Percentiles rank a stretch among this genome's conserved stretches.
These are phyloP conservation scores for Aurelia sp. DNA, from an alignment of 30 jellyfish, hydroid and myxozoan genomes.

Conservation along the genomic window DNA sequence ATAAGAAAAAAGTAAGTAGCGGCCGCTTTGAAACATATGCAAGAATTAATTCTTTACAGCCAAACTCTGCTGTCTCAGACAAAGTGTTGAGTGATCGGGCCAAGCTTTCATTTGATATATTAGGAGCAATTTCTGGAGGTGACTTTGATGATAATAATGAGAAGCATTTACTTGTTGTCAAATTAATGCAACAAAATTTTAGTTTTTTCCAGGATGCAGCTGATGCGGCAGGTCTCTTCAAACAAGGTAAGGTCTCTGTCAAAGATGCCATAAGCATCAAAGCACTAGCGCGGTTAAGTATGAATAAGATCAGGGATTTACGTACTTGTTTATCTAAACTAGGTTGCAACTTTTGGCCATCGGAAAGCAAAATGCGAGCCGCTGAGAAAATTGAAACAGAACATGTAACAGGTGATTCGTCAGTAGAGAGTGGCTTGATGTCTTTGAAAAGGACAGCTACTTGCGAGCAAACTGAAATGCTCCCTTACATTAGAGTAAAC, in stretches of 20 bases:
- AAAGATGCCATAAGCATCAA: too few relatives aligned
- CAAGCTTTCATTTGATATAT: background rate
- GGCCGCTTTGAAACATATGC: background rate
- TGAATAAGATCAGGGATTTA: too few relatives aligned
- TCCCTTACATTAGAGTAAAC: constrained; percentile 10
- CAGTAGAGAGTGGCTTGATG: background rate
- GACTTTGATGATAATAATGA: too few relatives aligned
- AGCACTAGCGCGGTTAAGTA: too few relatives aligned
- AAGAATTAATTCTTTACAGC: background rate
- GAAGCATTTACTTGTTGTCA: too few relatives aligned
- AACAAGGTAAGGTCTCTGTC: too few relatives aligned
- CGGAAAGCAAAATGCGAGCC: background rate
- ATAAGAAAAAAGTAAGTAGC: too few relatives aligned
- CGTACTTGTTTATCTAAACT: too few relatives aligned
- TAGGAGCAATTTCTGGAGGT: background rate
- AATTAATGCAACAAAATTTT: too few relatives aligned
- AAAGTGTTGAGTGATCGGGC: background rate
- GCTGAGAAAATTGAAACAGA: background rate
- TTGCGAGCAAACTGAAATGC: constrained; percentile 11
- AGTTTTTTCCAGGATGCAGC: too few relatives aligned
- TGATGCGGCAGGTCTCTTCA: too few relatives aligned
- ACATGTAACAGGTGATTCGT: background rate
- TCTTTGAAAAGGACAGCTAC: background rate
- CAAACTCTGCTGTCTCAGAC: constrained; percentile 2
- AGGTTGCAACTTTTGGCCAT: constrained; percentile 3